phyloP scores from a whole-genome alignment of 2,888 invertebrate genomes.

The Himalopsyche japonica region DNA sequence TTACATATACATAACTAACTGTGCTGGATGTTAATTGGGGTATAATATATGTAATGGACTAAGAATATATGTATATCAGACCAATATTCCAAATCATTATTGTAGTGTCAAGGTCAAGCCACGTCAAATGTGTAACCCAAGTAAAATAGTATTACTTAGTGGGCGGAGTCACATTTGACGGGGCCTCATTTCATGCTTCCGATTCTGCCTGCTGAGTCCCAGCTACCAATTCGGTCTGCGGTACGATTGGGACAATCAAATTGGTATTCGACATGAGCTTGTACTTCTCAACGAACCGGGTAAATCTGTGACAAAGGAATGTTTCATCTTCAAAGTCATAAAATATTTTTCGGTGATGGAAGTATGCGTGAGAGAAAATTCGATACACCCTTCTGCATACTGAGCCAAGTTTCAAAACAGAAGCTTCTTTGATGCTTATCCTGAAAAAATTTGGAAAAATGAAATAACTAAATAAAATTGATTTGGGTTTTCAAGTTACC shows the following conservation, averaged over 20 bases:
- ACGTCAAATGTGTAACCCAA: constrained; percentile 16
- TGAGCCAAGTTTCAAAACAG: constrained; percentile 96
- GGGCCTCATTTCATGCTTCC: constrained; percentile 51
- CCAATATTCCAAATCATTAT: constrained; percentile 17
- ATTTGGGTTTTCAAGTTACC: no score
- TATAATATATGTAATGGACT: constrained; percentile 6
- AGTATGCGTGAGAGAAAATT: constrained; percentile 99
- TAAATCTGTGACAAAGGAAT: constrained; percentile 92
- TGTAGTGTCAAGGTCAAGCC: not conserved
- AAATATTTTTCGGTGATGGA: constrained; percentile 95
- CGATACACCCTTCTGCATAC: constrained; percentile 98
- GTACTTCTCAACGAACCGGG: constrained; percentile 97
- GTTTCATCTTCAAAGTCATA: constrained; percentile 98
- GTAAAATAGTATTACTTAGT: constrained; percentile 21
- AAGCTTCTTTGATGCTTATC: constrained; percentile 98
- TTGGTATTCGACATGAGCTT: constrained; percentile 98
- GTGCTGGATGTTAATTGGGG: not conserved
- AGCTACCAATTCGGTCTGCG: not conserved
- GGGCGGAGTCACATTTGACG: constrained; percentile 33
- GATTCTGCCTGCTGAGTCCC: constrained; percentile 50
- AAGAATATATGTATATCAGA: constrained; percentile 19
- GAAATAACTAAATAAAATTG: no score
- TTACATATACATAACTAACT: not conserved
- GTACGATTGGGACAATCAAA: constrained; percentile 88
- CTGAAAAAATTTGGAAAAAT: constrained; percentile 60